phyloP scores from a whole-genome alignment of 1,140 invertebrate genomes.

The Heterodera schachtii region DNA sequence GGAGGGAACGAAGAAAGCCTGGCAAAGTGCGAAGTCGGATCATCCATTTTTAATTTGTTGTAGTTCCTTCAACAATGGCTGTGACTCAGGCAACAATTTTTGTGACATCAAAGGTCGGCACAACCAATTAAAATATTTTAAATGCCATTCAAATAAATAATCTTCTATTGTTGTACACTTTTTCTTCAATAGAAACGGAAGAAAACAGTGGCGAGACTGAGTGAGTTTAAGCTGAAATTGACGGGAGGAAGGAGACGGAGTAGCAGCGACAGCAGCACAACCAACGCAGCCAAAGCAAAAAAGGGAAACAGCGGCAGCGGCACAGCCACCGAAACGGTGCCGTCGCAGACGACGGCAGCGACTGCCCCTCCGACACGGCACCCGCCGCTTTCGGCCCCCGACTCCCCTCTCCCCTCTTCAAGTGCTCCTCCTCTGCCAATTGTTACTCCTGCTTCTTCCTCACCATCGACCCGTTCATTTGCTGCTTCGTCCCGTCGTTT shows the following conservation, averaged over 20 bases:
- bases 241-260: not conserved
- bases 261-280: not conserved
- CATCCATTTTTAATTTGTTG: no score
- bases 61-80: not conserved
- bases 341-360: no score
- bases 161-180: no score
- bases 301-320: not conserved
- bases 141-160: no score
- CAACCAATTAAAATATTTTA: no score
- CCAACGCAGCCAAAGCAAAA: not conserved
- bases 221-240: not conserved
- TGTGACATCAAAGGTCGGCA: conserved; percentile 1
- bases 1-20: no score
- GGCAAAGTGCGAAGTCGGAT: no score
- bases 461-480: not conserved
- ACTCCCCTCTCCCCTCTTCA: no score
- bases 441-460: not conserved
- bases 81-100: conserved; percentile 1
- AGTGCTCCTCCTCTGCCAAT: no score
- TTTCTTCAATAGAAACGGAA: not conserved
- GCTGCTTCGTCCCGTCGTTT: not conserved
- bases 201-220: conserved; percentile 2
- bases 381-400: no score
- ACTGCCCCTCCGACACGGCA: no score
- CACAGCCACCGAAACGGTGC: not conserved